Percentiles rank a stretch among this genome's conserved stretches.
Conservation (phyloP, 2,113 vertebrate genomes). For the Aptenodytes forsteri region DNA sequence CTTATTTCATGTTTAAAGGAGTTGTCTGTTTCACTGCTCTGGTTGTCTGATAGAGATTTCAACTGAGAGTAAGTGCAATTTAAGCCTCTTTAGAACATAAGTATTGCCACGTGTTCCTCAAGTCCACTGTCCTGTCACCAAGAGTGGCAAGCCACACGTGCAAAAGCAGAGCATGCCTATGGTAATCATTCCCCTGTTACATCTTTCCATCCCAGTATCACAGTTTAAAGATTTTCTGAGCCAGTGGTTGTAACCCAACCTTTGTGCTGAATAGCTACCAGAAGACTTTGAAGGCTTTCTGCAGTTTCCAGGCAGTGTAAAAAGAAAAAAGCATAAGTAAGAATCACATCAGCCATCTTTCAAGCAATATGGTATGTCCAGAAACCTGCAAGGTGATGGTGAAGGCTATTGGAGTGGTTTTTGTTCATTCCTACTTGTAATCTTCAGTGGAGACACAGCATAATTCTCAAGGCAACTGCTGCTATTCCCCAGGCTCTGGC, state of each 20-base stretch:
- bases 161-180: neutral
- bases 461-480: neutral
- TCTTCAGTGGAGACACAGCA: neutral
- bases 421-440: neutral
- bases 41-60: neutral
- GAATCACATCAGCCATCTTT: neutral
- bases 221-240: neutral
- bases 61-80: neutral
- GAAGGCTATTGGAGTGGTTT: neutral
- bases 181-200: neutral
- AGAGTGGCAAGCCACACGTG: neutral
- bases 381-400: neutral
- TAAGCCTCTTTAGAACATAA: neutral
- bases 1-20: neutral
- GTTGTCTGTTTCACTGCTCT: neutral
- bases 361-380: neutral
- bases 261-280: neutral
- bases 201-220: neutral
- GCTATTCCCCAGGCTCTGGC: neutral
- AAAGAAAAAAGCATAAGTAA: neutral
- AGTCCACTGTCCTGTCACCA: neutral
- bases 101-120: neutral
- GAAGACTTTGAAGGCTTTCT: neutral
- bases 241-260: neutral
- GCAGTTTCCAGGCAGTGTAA: neutral